A percentile compares a stretch with the other conserved stretches of the same genome.
phyloP scores from a whole-genome alignment of 2,888 invertebrate genomes.

The Eudemis profundana region DNA sequence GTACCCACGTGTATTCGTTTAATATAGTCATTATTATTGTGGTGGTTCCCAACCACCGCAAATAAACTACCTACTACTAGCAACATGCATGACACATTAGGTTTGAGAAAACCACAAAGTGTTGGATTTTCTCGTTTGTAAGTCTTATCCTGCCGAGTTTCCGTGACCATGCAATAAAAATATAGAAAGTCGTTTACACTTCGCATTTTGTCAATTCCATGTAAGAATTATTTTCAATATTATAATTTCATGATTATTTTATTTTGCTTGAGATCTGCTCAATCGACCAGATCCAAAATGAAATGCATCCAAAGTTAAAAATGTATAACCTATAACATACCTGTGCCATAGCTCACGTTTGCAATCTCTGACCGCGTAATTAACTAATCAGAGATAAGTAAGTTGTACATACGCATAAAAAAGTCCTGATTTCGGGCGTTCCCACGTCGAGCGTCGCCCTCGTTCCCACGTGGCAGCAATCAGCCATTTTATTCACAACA shows the following conservation, averaged over 20 bases:
- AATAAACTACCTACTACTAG: neutral
- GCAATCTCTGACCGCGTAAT: constrained; percentile 50
- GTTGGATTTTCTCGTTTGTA: neutral
- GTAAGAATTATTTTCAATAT: too few species aligned
- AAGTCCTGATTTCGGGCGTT: constrained; percentile 70
- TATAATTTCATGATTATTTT: too few species aligned
- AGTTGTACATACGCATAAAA: constrained; percentile 61
- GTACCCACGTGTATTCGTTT: too few species aligned
- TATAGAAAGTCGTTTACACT: neutral
- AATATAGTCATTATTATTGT: neutral
- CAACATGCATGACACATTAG: neutral
- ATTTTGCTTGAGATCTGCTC: too few species aligned
- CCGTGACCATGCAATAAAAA: neutral
- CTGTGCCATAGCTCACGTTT: neutral
- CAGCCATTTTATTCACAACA: constrained; percentile 64
- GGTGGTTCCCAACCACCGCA: neutral
- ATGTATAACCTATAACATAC: neutral
- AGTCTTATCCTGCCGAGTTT: neutral
- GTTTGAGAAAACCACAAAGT: neutral
- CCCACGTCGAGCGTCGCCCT: constrained; percentile 73
- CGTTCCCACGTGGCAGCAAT: constrained; percentile 73
- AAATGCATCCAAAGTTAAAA: neutral
- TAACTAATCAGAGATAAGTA: constrained; percentile 58
- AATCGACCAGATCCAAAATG: neutral
- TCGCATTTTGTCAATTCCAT: too few species aligned